A percentile compares a stretch with the other conserved stretches of the same genome.
Evolutionary conservation across 1,140 invertebrate genomes (phyloP).

Genomic region (Drosophila murphyi): DNA sequence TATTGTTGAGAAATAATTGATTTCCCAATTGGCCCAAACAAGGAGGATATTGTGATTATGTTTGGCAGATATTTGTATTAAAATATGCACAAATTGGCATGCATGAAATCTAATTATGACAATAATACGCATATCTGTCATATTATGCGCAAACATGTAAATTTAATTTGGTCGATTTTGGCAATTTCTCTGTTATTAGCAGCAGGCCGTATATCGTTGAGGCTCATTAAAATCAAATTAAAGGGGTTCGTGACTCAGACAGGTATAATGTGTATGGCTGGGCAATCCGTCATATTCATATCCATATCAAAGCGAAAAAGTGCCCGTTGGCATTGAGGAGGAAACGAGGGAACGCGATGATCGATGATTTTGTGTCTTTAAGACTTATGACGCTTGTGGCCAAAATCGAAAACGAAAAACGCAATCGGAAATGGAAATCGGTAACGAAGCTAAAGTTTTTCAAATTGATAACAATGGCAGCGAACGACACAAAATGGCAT

Average conservation of each 20-base stretch:
- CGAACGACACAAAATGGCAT: constrained; percentile 63
- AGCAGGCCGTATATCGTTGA: constrained; percentile 36
- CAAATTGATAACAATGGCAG: constrained; percentile 76
- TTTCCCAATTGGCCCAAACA: not conserved
- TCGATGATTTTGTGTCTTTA: constrained; percentile 72
- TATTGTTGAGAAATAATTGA: no score
- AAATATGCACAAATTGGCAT: constrained; percentile 14
- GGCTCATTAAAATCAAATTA: constrained; percentile 48
- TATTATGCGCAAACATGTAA: constrained; percentile 33
- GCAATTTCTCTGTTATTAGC: constrained; percentile 68
- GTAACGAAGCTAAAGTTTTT: constrained; percentile 35
- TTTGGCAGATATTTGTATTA: constrained; percentile 8
- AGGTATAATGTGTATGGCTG: not conserved
- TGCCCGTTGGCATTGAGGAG: not conserved
- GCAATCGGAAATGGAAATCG: constrained; percentile 49
- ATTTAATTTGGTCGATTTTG: constrained; percentile 25
- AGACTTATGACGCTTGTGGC: constrained; percentile 59
- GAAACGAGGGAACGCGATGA: constrained; percentile 41
- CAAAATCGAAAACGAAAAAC: constrained; percentile 52
- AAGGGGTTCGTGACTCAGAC: constrained; percentile 22
- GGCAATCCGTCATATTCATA: constrained; percentile 53
- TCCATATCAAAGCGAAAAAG: constrained; percentile 37
- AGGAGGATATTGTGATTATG: constrained; percentile 17
- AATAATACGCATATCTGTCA: constrained; percentile 25
- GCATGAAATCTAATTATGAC: constrained; percentile 19